Conservation (phyloP, 2,113 vertebrate genomes). For the Oreochromis niloticus region DNA sequence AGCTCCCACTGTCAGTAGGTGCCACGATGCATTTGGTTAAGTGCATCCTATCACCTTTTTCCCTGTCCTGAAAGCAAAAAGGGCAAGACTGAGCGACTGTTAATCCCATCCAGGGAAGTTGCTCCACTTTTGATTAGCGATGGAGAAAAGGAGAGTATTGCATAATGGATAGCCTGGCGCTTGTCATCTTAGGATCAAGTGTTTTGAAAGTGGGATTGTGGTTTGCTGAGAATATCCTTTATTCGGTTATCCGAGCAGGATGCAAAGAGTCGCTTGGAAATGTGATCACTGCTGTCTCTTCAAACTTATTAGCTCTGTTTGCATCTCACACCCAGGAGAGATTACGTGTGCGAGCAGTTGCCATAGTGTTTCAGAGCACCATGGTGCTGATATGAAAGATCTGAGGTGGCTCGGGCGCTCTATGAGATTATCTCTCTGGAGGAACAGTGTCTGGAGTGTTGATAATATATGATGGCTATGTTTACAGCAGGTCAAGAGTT, state of each 20-base stretch:
- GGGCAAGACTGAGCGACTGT: background rate
- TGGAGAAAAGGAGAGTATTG: slow-evolving; percentile 1
- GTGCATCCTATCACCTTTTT: background rate
- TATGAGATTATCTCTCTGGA: slow-evolving; percentile 35
- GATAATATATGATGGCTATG: slow-evolving; percentile 33
- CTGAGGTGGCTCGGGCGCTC: slow-evolving; percentile 2
- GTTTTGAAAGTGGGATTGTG: slow-evolving; percentile 29
- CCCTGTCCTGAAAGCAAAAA: background rate
- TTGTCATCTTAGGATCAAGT: slow-evolving; percentile 43
- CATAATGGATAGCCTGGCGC: slow-evolving; percentile 20
- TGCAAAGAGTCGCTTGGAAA: slow-evolving; percentile 33
- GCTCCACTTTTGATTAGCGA: slow-evolving; percentile 5
- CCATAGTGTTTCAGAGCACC: slow-evolving; percentile 34
- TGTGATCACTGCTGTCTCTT: slow-evolving; percentile 39
- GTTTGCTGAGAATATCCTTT: slow-evolving; percentile 32
- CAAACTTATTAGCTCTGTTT: slow-evolving; percentile 44
- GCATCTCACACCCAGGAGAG: slow-evolving; percentile 45
- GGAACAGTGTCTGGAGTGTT: slow-evolving; percentile 28
- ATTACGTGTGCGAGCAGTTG: slow-evolving; percentile 39
- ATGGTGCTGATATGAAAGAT: slow-evolving; percentile 43
- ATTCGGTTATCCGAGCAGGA: slow-evolving; percentile 9
- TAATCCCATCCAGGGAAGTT: slow-evolving; percentile 4
- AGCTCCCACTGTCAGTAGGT: background rate
- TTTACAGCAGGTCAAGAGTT: slow-evolving; percentile 38
- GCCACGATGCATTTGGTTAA: background rate